Base-by-base conservation (phyloP, 1,140 invertebrate genomes). In the Nymphalis io region DNA sequence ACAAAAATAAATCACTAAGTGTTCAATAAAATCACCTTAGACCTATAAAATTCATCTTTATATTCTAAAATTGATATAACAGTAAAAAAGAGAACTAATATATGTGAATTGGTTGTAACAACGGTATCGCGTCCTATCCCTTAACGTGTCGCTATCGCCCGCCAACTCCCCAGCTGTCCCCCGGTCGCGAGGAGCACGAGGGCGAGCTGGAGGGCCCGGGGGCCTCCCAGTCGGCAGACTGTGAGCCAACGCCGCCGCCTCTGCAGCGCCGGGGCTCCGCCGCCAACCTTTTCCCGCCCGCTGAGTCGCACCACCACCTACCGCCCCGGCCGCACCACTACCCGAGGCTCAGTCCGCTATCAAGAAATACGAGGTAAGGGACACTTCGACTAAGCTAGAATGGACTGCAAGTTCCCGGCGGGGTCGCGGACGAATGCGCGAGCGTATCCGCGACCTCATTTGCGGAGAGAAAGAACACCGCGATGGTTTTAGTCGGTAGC, bases 171-270 rank as follows among this genome's bases (percentile, higher is more conserved):
- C 88, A 97, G 96, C 92, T 96, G 73, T 96, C 96, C n/a, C 96
- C 96, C 10, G 95, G 95, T 93, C 82, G 96, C 94, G 84, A 95
- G 93, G 76, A 96, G 94, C 64, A 96, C 75, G 95, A 95, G 58
- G 80, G 79, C 21, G 96, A 96, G 79, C 94, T 96, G 95, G 96
- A 96, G 79, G 91, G 93, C 13, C 95, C 95, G 12, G 96, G 95
- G 5, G 96, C 96, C 38, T 97, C 97, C 39, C 97, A 98, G 88
- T 96, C 96, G 42, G 96, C 97, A 81, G 97, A 98, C 93, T 98
- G 97, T 91, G 97, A 98, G 88, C 97, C 97, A 33, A 98, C 97
- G 72, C 97, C 97, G 27, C 95, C 96, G 23, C 96, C 97, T 15
- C 92, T 97, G 66, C 96, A 97, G 88, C 94, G 97, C 75, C 96